Percentiles rank a stretch among this genome's conserved stretches.
phyloP scores from a whole-genome alignment of 2,113 vertebrate genomes.

The Psittacara wagleri region DNA sequence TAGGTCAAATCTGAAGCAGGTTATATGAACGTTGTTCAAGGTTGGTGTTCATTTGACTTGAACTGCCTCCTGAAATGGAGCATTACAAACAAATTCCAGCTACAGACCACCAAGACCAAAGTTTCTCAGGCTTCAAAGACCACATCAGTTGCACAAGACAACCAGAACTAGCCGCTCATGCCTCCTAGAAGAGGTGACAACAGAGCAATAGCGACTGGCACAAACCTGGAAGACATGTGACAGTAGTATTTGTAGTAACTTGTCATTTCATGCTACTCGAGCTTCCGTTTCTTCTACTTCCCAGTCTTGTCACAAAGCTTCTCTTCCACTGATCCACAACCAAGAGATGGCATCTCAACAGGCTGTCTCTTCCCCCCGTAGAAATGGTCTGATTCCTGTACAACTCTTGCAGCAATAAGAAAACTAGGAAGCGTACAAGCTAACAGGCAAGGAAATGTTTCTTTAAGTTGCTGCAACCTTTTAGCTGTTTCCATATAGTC shows the following conservation, averaged over 20 bases:
- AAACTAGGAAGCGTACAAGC: background rate
- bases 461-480: background rate
- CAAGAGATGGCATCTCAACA: background rate
- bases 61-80: background rate
- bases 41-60: background rate
- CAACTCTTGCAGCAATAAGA: background rate
- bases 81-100: background rate
- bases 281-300: background rate
- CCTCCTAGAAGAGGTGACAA: background rate
- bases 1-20: background rate
- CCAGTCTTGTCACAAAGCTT: background rate
- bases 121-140: background rate
- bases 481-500: background rate
- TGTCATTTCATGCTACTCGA: background rate
- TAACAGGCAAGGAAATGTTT: background rate
- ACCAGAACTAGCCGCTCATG: background rate
- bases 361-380: background rate
- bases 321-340: background rate
- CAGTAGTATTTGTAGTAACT: background rate
- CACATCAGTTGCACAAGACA: background rate
- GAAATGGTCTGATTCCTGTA: background rate
- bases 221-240: background rate
- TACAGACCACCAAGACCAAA: background rate
- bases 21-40: background rate
- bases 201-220: background rate